phyloP scores from a whole-genome alignment of 2,113 vertebrate species.

The Chlorocebus sabaeus region DNA sequence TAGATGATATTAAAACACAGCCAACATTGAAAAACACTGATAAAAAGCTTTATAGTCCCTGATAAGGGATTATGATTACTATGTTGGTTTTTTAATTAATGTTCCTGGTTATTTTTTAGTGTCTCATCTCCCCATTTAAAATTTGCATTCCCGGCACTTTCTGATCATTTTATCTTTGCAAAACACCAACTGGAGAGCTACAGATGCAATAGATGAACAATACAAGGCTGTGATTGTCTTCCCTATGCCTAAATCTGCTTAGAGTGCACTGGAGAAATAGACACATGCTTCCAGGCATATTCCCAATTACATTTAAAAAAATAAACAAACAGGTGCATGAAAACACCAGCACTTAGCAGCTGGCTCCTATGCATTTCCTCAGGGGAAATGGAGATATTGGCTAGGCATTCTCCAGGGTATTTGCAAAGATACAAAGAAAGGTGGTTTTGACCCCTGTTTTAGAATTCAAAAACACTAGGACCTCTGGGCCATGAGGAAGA shows the following conservation, averaged over 20 bases:
- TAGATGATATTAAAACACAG: not conserved
- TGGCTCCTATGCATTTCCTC: slow-evolving; percentile 38
- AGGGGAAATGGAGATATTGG: slow-evolving; percentile 15
- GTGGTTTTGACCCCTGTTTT: not conserved
- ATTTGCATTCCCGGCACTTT: not conserved
- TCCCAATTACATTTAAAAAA: slow-evolving; percentile 66
- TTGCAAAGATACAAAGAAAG: not conserved
- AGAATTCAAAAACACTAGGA: not conserved
- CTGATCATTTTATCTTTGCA: not conserved
- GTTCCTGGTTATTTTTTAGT: not conserved
- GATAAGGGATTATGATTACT: not conserved
- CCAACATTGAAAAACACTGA: not conserved
- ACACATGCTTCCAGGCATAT: slow-evolving; percentile 47
- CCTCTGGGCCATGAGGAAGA: not conserved
- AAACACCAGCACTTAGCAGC: slow-evolving; percentile 66
- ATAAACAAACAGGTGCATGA: slow-evolving; percentile 67
- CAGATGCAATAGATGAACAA: not conserved
- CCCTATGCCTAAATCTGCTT: not conserved
- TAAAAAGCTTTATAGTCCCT: not conserved
- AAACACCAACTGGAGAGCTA: not conserved
- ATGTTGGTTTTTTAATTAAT: not conserved
- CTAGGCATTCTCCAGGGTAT: not conserved
- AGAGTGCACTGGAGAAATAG: slow-evolving; percentile 12
- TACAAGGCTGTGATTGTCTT: slow-evolving; percentile 21
- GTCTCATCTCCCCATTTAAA: not conserved